A percentile compares a stretch with the other conserved stretches of the same genome.
These are phyloP conservation scores for Apoderus coryli DNA, from an alignment of 2,888 invertebrate species.

Conservation along the genomic window DNA sequence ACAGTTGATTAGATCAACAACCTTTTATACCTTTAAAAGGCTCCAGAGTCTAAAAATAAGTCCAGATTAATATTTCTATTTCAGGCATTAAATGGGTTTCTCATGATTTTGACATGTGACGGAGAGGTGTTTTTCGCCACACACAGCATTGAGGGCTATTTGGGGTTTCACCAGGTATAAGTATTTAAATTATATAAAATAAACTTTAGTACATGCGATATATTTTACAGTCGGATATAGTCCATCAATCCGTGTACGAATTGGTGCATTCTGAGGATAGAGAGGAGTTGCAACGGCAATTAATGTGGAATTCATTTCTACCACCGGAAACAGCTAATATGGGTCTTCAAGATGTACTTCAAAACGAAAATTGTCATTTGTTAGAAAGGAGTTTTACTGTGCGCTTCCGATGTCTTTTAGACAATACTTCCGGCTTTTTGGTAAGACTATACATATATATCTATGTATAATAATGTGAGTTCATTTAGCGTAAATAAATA, in stretches of 20 bases:
- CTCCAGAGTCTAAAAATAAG: no score
- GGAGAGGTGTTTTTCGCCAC: constrained; percentile 99
- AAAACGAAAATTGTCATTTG: constrained; percentile 77
- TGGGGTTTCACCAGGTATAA: constrained; percentile 98
- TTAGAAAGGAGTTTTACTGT: constrained; percentile 96
- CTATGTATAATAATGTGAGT: no score
- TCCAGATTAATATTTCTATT: constrained; percentile 16
- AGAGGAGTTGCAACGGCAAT: constrained; percentile 88
- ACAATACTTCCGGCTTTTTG: constrained; percentile 98
- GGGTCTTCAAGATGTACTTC: constrained; percentile 75
- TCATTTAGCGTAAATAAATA: no score
- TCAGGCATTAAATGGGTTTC: constrained; percentile 97
- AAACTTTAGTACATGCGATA: background rate
- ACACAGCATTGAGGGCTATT: constrained; percentile 97
- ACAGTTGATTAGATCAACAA: no score
- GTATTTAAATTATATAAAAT: background rate
- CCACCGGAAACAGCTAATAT: constrained; percentile 63
- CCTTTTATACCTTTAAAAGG: no score
- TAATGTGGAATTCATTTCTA: constrained; percentile 89
- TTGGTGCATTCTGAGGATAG: constrained; percentile 97
- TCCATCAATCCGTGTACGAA: constrained; percentile 98
- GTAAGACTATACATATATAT: no score
- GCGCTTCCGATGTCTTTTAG: constrained; percentile 93
- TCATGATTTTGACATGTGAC: constrained; percentile 96
- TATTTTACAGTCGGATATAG: constrained; percentile 96